A percentile compares a stretch with the other conserved stretches of the same genome.
Evolutionary conservation across 1,140 invertebrate species (phyloP).

Genomic region (Drosophila hydei): DNA sequence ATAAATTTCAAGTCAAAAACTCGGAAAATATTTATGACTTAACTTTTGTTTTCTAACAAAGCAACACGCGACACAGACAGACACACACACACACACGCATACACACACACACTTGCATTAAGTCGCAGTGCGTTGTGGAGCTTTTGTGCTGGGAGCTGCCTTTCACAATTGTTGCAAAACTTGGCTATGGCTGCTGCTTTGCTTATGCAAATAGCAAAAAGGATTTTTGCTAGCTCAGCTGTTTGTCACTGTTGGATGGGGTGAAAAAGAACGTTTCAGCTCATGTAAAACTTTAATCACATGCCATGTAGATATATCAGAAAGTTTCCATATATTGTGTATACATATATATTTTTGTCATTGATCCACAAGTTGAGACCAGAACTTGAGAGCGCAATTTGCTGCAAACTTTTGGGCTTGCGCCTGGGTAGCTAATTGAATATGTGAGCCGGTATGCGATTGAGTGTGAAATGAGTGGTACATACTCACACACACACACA

Average conservation of each 20-base stretch:
- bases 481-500: constrained; percentile 2
- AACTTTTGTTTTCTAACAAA: constrained; percentile 81
- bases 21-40: constrained; percentile 82
- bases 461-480: constrained; percentile 74
- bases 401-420: constrained; percentile 27
- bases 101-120: constrained; percentile 1
- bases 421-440: constrained; percentile 68
- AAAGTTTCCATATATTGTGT: constrained; percentile 54
- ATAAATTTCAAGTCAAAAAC: constrained; percentile 81
- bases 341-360: constrained; percentile 56
- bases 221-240: constrained; percentile 39
- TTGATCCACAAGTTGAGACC: constrained; percentile 57
- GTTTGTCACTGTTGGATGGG: constrained; percentile 11
- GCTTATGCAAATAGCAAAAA: constrained; percentile 67
- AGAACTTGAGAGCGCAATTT: constrained; percentile 50
- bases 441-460: constrained; percentile 71
- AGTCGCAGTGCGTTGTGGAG: constrained; percentile 6
- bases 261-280: constrained; percentile 7
- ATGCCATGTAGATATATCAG: constrained; percentile 65
- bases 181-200: constrained; percentile 37
- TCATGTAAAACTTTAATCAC: constrained; percentile 74
- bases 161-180: constrained; percentile 65
- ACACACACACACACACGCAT: constrained; percentile 22
- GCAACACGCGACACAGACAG: constrained; percentile 44
- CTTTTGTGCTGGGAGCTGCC: constrained; percentile 23